phyloP scores from a whole-genome alignment of 2,888 invertebrate species.

The Leptogaster cylindrica region DNA sequence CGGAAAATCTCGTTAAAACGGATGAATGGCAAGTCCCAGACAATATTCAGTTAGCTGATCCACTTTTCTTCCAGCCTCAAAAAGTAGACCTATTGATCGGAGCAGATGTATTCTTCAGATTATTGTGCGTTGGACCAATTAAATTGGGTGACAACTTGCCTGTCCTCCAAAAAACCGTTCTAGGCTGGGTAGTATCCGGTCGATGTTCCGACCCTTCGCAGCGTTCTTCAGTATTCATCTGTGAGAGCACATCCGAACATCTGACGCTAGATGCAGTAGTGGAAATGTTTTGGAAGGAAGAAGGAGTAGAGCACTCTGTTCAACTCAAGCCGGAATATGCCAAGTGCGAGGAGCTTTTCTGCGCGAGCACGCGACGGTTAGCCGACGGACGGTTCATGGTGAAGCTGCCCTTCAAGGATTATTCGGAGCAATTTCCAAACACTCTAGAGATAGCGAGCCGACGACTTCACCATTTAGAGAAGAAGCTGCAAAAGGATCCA shows the following conservation, averaged over 20 bases:
- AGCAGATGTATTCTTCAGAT: background rate
- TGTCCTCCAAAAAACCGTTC: background rate
- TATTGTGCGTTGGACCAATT: background rate
- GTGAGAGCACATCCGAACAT: too few relatives aligned
- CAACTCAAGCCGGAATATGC: background rate
- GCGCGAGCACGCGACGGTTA: background rate
- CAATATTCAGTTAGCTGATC: constrained; percentile 12
- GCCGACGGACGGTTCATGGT: background rate
- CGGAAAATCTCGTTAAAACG: background rate
- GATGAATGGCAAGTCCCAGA: constrained; percentile 39
- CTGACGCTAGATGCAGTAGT: background rate
- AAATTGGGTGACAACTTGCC: background rate
- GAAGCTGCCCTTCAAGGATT: background rate
- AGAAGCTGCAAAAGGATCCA: background rate
- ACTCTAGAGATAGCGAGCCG: background rate
- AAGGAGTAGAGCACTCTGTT: background rate
- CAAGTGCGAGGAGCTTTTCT: background rate
- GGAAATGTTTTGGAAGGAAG: background rate
- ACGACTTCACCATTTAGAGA: background rate
- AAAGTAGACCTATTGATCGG: constrained; percentile 19
- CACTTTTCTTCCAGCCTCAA: background rate
- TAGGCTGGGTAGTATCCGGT: constrained; percentile 3
- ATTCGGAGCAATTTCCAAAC: background rate
- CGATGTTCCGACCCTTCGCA: background rate
- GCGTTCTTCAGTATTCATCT: background rate